Percentiles rank a stretch among this genome's conserved stretches.
Evolutionary conservation across 2,888 invertebrate species (phyloP).

Genomic region (Tanypteryx hageni): DNA sequence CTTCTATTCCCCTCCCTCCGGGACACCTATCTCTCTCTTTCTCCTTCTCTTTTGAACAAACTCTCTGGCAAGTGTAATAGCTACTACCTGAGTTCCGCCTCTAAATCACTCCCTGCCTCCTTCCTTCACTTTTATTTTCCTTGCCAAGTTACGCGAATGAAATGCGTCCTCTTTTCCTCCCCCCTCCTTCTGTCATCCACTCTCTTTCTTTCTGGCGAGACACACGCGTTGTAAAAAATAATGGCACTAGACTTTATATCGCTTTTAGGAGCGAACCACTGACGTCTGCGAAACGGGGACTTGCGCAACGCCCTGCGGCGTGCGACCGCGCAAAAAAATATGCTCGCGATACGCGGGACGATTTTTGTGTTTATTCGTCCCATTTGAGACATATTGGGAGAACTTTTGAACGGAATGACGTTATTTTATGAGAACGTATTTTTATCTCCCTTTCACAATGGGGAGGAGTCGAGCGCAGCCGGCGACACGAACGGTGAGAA

Average conservation of each 20-base stretch:
- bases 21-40: not conserved
- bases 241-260: not conserved
- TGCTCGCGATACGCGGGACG: not conserved
- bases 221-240: not conserved
- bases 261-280: not conserved
- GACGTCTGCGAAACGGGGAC: not conserved
- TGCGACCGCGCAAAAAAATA: not conserved
- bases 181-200: not conserved
- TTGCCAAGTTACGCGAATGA: not conserved
- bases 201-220: not conserved
- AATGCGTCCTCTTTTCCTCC: not conserved
- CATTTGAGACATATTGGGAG: not conserved
- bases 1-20: not conserved
- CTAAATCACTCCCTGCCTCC: conserved; percentile 12
- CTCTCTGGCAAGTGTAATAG: not conserved
- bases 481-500: no score
- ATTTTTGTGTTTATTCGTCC: not conserved
- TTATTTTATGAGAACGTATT: not conserved
- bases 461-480: not conserved
- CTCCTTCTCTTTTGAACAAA: not conserved
- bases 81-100: not conserved
- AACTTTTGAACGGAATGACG: not conserved
- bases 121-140: not conserved
- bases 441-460: not conserved
- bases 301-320: not conserved